phyloP scores from a whole-genome alignment of 2,797 vertebrate species.

The Cyprinodon diabolis region DNA sequence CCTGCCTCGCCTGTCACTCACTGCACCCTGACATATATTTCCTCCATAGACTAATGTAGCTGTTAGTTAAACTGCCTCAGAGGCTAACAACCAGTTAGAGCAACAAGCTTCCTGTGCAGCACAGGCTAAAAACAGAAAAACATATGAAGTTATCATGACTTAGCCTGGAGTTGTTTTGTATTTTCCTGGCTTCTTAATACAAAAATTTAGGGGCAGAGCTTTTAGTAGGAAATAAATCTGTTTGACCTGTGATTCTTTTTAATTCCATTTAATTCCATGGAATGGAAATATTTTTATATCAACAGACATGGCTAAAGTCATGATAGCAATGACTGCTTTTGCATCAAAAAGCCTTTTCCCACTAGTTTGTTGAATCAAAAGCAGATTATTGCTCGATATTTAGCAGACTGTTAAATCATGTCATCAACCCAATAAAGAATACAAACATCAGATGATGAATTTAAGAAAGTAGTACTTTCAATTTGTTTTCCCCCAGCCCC shows the following conservation, averaged over 20 bases:
- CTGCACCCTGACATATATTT: not conserved
- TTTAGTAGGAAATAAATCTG: not conserved
- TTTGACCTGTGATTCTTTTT: not conserved
- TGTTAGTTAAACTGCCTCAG: conserved; percentile 1
- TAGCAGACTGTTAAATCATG: too few relatives aligned
- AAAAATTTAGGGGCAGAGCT: not conserved
- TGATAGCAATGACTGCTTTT: not conserved
- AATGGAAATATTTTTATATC: not conserved
- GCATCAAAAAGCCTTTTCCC: not conserved
- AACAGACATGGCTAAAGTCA: not conserved
- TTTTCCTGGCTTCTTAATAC: not conserved
- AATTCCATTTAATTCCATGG: not conserved
- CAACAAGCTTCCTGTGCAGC: not conserved
- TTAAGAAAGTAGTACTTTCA: too few relatives aligned
- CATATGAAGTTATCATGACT: not conserved
- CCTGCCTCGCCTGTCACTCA: conserved; percentile 71
- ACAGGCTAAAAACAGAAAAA: not conserved
- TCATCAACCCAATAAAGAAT: too few relatives aligned
- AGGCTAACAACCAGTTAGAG: not conserved
- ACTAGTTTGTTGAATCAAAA: not conserved
- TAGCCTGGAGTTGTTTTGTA: too few relatives aligned
- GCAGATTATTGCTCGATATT: not conserved
- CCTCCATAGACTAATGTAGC: conserved; percentile 11
- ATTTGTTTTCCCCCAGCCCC: not conserved
- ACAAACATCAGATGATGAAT: too few relatives aligned